Evolutionary conservation across 1,140 invertebrate species (phyloP).

Genomic region (Apis mellifera): DNA sequence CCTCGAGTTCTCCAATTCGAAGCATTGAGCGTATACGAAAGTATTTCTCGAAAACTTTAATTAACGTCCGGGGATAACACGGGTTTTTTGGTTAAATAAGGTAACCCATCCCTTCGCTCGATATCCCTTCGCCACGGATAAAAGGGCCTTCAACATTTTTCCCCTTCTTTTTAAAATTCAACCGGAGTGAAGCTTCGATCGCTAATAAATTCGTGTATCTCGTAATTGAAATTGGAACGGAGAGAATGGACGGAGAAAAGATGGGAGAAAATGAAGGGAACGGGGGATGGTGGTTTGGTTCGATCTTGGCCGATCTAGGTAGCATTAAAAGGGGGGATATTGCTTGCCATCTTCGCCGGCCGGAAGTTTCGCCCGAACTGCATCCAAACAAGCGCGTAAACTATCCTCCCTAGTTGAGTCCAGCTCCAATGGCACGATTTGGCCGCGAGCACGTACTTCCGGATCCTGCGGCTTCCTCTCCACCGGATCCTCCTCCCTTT

Average conservation of each 20-base stretch:
- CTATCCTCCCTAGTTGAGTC: slow-evolving; percentile 91
- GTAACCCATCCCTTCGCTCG: not conserved
- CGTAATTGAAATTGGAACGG: not conserved
- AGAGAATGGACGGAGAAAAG: too few species aligned
- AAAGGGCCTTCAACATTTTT: not conserved
- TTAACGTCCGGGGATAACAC: slow-evolving; percentile 4
- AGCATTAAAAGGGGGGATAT: slow-evolving; percentile 31
- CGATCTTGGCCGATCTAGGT: slow-evolving; percentile 31
- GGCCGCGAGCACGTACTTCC: slow-evolving; percentile 79
- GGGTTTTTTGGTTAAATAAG: slow-evolving; percentile 4
- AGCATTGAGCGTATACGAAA: not conserved
- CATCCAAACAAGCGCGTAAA: slow-evolving; percentile 88
- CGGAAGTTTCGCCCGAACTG: slow-evolving; percentile 89
- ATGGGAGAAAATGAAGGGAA: not conserved
- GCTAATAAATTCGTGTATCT: not conserved
- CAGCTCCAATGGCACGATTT: slow-evolving; percentile 86
- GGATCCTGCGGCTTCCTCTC: slow-evolving; percentile 33
- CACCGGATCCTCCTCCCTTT: slow-evolving; percentile 75
- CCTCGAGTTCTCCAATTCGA: not conserved
- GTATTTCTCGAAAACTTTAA: slow-evolving; percentile 12
- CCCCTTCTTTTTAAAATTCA: not conserved
- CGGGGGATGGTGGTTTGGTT: not conserved
- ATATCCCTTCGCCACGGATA: not conserved
- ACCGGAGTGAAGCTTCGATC: too few species aligned
- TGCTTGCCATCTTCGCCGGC: slow-evolving; percentile 89